Percentiles rank a stretch among this genome's conserved stretches.
Evolutionary conservation across 1,140 invertebrate genomes (phyloP).

Genomic region (Leptopilina clavipes): DNA sequence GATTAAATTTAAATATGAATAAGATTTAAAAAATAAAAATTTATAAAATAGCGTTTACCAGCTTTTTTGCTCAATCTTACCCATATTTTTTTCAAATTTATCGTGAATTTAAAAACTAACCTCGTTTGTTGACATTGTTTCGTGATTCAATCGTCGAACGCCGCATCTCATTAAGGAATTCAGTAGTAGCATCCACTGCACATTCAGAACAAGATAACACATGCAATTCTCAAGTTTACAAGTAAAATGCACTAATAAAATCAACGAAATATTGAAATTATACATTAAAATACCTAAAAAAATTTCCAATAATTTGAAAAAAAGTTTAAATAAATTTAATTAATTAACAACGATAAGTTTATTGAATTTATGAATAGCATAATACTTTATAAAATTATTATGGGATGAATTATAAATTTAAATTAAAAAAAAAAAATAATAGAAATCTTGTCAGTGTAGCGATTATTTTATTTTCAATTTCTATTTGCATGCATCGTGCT

Average conservation of each 20-base stretch:
- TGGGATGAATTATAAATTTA: too few relatives aligned
- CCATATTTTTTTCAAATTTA: not conserved
- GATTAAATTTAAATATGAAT: not conserved
- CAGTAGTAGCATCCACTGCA: constrained; percentile 64
- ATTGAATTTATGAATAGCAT: not conserved
- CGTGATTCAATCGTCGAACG: constrained; percentile 61
- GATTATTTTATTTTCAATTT: not conserved
- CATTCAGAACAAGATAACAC: constrained; percentile 59
- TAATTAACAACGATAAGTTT: too few relatives aligned
- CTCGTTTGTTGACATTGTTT: constrained; percentile 59
- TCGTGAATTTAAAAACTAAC: constrained; percentile 53
- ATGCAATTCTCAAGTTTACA: constrained; percentile 48
- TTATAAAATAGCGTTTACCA: not conserved
- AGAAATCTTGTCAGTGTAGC: not conserved
- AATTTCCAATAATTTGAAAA: not conserved
- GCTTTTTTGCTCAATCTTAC: not conserved
- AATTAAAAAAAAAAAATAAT: not conserved
- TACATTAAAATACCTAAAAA: constrained; percentile 26
- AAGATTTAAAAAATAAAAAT: not conserved
- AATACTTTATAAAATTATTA: too few relatives aligned
- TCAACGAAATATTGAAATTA: constrained; percentile 41
- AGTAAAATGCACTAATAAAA: not conserved
- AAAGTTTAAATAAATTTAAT: not conserved
- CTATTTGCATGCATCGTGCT: not conserved
- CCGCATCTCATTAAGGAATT: constrained; percentile 71